These are phyloP conservation scores for Stigmatopora nigra DNA, from an alignment of 2,113 vertebrate genomes.

Conservation along the genomic window DNA sequence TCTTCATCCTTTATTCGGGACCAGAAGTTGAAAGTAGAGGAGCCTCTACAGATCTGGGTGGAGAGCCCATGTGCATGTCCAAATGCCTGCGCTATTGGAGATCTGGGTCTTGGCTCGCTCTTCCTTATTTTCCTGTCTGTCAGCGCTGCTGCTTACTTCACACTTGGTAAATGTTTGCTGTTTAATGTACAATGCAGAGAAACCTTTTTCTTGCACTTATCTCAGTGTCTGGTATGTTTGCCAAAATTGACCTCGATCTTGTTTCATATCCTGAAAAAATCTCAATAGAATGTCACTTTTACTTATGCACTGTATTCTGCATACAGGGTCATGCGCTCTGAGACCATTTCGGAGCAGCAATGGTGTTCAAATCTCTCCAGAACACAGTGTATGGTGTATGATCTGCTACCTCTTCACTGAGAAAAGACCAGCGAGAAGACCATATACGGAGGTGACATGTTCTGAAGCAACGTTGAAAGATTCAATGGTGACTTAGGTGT, in stretches of 20 bases:
- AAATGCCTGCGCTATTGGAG: slow-evolving; percentile 56
- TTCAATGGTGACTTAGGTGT: background rate
- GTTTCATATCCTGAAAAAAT: background rate
- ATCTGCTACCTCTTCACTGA: slow-evolving; percentile 60
- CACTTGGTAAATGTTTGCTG: slow-evolving; percentile 55
- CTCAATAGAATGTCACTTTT: background rate
- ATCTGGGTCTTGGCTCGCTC: slow-evolving; percentile 65
- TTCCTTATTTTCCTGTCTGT: slow-evolving; percentile 66
- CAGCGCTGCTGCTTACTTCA: slow-evolving; percentile 59
- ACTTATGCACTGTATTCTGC: background rate
- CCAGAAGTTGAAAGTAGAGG: slow-evolving; percentile 16
- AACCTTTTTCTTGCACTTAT: no score
- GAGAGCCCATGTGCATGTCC: slow-evolving; percentile 69
- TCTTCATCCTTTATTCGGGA: slow-evolving; percentile 34
- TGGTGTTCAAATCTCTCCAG: slow-evolving; percentile 64
- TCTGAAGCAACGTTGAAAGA: background rate
- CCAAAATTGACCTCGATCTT: no score
- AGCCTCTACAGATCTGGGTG: slow-evolving; percentile 63
- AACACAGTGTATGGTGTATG: slow-evolving; percentile 67
- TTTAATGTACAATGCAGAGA: no score
- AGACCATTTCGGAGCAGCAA: slow-evolving; percentile 53
- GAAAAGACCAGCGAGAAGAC: slow-evolving; percentile 10
- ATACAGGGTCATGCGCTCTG: slow-evolving; percentile 64
- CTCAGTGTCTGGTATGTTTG: no score
- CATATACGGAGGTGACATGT: slow-evolving; percentile 19